A percentile compares a stretch with the other conserved stretches of the same genome.
Evolutionary conservation across 1,140 invertebrate species (phyloP).

Genomic region (Phymastichus coffea): DNA sequence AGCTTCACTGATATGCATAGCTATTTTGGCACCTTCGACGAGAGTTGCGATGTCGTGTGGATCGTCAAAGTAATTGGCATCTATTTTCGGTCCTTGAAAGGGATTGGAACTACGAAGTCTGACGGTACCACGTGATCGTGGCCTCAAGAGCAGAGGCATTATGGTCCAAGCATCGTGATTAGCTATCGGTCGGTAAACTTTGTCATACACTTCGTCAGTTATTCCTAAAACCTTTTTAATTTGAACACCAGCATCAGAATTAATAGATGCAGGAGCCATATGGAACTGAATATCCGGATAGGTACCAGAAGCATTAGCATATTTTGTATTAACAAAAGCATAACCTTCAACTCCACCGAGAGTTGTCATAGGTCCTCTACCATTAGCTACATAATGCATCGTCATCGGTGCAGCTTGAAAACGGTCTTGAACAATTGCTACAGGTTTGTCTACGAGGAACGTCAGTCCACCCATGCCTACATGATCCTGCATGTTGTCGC

Average conservation of each 20-base stretch:
- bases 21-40: conserved; percentile 80
- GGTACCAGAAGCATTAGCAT: conserved; percentile 69
- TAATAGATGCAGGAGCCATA: conserved; percentile 82
- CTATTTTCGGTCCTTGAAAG: conserved; percentile 79
- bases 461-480: conserved; percentile 79
- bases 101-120: conserved; percentile 76
- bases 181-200: conserved; percentile 73
- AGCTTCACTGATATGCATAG: conserved; percentile 69
- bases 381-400: conserved; percentile 75
- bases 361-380: conserved; percentile 80
- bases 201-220: conserved; percentile 77
- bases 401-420: conserved; percentile 74
- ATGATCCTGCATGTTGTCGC: conserved; percentile 80
- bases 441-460: conserved; percentile 73
- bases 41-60: conserved; percentile 73
- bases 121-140: conserved; percentile 77
- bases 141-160: conserved; percentile 77
- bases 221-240: conserved; percentile 79
- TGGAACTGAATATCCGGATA: conserved; percentile 87
- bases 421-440: conserved; percentile 73
- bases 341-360: conserved; percentile 82
- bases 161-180: conserved; percentile 81
- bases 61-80: conserved; percentile 86
- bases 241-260: conserved; percentile 73
- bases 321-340: conserved; percentile 81